Evolutionary conservation across 2,113 vertebrate genomes (phyloP).

Genomic region (Glaucidium brasilianum): DNA sequence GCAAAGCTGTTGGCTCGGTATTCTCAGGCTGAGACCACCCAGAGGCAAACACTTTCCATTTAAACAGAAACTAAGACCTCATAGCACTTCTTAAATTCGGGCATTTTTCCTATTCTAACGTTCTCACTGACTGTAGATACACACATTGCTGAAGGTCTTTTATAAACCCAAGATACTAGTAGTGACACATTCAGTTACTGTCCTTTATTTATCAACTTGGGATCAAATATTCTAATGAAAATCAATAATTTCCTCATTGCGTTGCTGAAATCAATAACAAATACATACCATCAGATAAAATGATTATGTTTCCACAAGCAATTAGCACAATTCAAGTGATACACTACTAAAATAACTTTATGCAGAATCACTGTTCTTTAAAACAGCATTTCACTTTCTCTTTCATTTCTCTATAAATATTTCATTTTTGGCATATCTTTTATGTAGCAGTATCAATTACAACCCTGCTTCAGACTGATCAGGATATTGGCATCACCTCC

Average conservation of each 20-base stretch:
- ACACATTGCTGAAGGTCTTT: neutral
- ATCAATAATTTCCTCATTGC: neutral
- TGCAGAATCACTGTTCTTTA: neutral
- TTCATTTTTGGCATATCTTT: neutral
- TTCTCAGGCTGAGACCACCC: neutral
- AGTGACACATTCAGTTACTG: neutral
- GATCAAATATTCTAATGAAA: neutral
- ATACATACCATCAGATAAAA: neutral
- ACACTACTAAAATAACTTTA: neutral
- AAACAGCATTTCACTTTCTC: neutral
- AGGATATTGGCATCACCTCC: neutral
- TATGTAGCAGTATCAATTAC: neutral
- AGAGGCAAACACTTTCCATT: neutral
- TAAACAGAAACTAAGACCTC: neutral
- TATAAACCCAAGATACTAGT: neutral
- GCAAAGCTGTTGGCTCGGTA: neutral
- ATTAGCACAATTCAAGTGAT: neutral
- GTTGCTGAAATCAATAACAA: neutral
- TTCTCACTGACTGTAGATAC: neutral
- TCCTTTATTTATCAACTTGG: slow-evolving; percentile 1
- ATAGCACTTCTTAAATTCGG: neutral
- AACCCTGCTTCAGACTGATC: neutral
- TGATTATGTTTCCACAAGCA: neutral
- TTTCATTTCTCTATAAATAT: neutral
- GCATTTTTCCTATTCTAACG: neutral